phyloP scores from a whole-genome alignment of 2,797 vertebrate genomes.

The Periophthalmus magnuspinnatus region DNA sequence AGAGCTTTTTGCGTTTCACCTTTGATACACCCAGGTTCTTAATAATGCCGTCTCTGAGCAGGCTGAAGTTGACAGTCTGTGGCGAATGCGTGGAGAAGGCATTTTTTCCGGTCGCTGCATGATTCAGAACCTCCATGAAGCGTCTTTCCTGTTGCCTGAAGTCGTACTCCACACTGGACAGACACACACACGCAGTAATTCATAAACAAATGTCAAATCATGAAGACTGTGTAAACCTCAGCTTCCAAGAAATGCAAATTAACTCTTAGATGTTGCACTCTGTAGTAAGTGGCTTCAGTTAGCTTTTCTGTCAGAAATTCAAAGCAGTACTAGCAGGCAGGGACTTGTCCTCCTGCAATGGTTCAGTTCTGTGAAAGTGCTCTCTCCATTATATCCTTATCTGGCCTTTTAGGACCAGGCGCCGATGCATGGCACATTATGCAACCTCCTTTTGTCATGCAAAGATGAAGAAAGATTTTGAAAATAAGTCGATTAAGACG shows the following conservation, averaged over 20 bases:
- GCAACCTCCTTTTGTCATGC: conserved; percentile 49
- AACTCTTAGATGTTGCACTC: conserved; percentile 14
- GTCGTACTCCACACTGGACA: conserved; percentile 79
- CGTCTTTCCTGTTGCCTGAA: conserved; percentile 78
- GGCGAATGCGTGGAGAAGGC: conserved; percentile 41
- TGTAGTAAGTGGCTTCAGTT: conserved; percentile 16
- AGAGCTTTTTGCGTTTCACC: conserved; percentile 76
- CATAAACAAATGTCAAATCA: conserved; percentile 12
- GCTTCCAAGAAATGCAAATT: conserved; percentile 23
- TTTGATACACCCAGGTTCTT: conserved; percentile 69
- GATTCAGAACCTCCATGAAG: conserved; percentile 73
- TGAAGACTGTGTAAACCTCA: conserved; percentile 15
- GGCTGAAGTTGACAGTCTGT: conserved; percentile 56
- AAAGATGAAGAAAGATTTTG: conserved; percentile 31
- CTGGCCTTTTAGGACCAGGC: conserved; percentile 45
- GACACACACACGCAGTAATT: conserved; percentile 41
- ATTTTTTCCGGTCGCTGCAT: conserved; percentile 38
- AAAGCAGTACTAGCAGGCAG: conserved; percentile 38
- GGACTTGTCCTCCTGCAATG: conserved; percentile 18
- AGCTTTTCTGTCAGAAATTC: conserved; percentile 43
- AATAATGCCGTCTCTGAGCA: conserved; percentile 58
- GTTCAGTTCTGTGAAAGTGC: conserved; percentile 22
- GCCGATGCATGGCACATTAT: conserved; percentile 35
- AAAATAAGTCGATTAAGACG: conserved; percentile 47
- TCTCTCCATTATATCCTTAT: conserved; percentile 32